These are phyloP conservation scores for Collichthys lucidus DNA, from an alignment of 2,113 vertebrate genomes.

Conservation along the genomic window DNA sequence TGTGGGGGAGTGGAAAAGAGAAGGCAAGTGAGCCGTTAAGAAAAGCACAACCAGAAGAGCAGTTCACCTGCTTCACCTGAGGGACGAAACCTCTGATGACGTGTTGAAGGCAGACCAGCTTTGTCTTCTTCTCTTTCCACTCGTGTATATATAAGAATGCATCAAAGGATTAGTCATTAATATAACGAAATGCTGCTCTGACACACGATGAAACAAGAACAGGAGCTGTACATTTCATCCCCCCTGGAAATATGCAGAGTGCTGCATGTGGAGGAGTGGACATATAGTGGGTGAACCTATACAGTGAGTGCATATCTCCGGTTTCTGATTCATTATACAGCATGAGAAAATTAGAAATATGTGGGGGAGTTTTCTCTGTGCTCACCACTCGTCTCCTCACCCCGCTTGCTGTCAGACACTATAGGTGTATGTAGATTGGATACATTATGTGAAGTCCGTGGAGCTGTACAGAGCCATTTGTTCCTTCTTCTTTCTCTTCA, in stretches of 20 bases:
- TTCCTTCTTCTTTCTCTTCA: not conserved
- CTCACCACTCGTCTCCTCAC: not conserved
- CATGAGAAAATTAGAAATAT: constrained; percentile 17
- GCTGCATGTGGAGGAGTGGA: constrained; percentile 34
- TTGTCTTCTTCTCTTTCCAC: not conserved
- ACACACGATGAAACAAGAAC: constrained; percentile 4
- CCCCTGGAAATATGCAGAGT: constrained; percentile 17
- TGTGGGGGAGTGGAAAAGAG: constrained; percentile 9
- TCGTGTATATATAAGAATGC: not conserved
- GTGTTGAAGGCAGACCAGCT: not conserved
- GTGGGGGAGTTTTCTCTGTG: constrained; percentile 33
- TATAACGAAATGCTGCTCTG: constrained; percentile 2
- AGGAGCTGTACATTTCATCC: not conserved
- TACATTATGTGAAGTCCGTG: constrained; percentile 14
- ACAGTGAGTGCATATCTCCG: not conserved
- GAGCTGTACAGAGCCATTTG: not conserved
- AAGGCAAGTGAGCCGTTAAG: constrained; percentile 36
- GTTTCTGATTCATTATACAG: constrained; percentile 41
- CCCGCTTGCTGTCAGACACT: constrained; percentile 13
- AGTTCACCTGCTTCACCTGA: constrained; percentile 14
- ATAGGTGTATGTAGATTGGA: constrained; percentile 1
- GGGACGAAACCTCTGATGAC: constrained; percentile 14
- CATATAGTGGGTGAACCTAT: constrained; percentile 27
- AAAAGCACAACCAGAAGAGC: constrained; percentile 22
- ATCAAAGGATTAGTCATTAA: constrained; percentile 1